Evolutionary conservation across 2,888 invertebrate genomes (phyloP), one percentile per base, ranked within the genome.

Genomic region (Trisateles emortualis): DNA sequence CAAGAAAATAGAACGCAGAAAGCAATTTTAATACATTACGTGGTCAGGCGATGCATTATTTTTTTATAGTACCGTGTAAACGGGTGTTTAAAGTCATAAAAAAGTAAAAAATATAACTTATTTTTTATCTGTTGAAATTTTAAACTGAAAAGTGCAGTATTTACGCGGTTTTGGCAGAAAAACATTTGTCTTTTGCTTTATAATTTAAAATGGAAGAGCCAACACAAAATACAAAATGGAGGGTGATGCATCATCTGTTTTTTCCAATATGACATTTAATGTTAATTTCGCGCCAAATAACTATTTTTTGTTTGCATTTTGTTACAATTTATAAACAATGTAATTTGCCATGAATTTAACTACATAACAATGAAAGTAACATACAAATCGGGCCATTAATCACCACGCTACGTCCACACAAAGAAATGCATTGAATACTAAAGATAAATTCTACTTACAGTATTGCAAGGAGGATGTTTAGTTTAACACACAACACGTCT

Each of bases 401-500:
- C 38, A 13, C 1, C 0, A 8, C 11, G 14, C 9, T 41, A 45
- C 52, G 8, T 19, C 9, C 26, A 38, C 5, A 10, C 19, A 36
- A 26, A 26, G 9, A 26, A 26, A 0, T 17, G 32, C 17, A 30
- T 13, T 14, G 14, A 30, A 33, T 0, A 1, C 36, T 11, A 19
- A 39, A 47, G 24, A 39, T 40, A 9, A 32, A 35, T 46, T 45
- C 33, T 54, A 71, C 73, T 72, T 42, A 72, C 73, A 64, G 17
- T 55, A 56, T 47, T 62, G 55, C 53, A 40, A 41, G 33, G 36
- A 60, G 60, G 53, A 55, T 64, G 52, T 41, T 49, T 3, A 13
- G 49, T 59, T 40, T 29, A 51, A 19, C 59, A 42, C 59, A 54
- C 54, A 56, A 49, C 72, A 67, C 72, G 74, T 64, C 74, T 59